Evolutionary conservation across 2,797 vertebrate species (phyloP).

Genomic region (Sorex maritimensis): DNA sequence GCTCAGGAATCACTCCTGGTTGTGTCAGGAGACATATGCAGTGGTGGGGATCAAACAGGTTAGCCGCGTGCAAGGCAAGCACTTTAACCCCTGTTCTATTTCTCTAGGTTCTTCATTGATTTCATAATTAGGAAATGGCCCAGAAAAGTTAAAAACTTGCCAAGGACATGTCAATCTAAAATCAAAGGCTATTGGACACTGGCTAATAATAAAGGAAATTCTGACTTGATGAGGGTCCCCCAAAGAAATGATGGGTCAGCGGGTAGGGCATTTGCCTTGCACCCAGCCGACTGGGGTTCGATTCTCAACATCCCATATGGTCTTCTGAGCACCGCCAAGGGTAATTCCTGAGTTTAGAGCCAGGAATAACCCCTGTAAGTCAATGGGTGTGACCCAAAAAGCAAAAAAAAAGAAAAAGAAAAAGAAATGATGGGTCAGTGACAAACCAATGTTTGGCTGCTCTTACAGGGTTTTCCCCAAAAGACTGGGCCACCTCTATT

Average conservation of each 20-base stretch:
- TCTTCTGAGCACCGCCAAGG: too few species aligned
- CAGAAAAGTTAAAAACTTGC: constrained; percentile 36
- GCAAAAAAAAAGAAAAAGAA: neutral
- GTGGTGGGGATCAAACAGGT: too few species aligned
- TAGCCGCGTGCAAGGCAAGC: too few species aligned
- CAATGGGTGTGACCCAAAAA: neutral
- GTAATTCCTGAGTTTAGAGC: too few species aligned
- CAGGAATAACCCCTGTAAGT: too few species aligned
- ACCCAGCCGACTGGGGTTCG: too few species aligned
- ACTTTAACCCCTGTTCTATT: too few species aligned
- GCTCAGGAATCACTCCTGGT: too few species aligned
- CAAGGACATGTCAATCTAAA: neutral
- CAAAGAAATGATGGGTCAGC: neutral
- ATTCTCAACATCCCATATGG: too few species aligned
- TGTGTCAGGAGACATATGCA: too few species aligned
- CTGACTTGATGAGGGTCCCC: neutral
- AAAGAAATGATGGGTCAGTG: neutral
- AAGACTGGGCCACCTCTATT: neutral
- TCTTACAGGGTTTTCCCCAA: neutral
- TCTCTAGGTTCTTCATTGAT: neutral
- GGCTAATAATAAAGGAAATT: constrained; percentile 36
- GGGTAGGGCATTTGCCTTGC: too few species aligned
- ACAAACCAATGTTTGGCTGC: constrained; percentile 17
- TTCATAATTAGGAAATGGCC: constrained; percentile 54
- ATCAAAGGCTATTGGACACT: neutral